Conservation (phyloP, 2,888 invertebrate species). For the Blastobasis adustella region DNA sequence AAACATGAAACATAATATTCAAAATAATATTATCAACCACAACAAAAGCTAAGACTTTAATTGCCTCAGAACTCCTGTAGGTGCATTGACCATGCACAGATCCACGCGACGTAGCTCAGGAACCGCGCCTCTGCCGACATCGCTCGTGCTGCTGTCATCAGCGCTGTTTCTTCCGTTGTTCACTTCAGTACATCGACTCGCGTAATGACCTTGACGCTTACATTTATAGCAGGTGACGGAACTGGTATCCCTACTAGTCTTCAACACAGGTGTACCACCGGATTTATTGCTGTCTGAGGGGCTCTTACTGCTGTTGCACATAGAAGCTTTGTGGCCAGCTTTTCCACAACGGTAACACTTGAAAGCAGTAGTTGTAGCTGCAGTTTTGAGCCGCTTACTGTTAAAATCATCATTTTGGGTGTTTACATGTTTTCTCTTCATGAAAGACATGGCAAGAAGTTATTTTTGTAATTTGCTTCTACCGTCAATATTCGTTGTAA, state of each 20-base stretch:
- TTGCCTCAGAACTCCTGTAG: background rate
- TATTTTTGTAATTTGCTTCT: background rate
- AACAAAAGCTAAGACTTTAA: constrained; percentile 3
- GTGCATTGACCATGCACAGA: background rate
- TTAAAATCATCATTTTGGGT: background rate
- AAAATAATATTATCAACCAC: background rate
- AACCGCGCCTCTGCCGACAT: background rate
- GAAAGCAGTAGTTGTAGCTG: background rate
- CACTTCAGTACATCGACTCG: background rate
- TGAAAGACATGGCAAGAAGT: background rate
- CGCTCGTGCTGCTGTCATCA: background rate
- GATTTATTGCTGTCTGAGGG: no score
- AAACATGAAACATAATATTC: constrained; percentile 8
- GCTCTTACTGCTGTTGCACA: background rate
- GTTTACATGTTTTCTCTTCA: background rate
- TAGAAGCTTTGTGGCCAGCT: background rate
- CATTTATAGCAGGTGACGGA: background rate
- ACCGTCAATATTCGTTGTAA: background rate
- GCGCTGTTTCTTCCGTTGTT: background rate
- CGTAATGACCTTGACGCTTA: background rate
- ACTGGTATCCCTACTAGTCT: background rate
- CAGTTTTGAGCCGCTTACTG: background rate
- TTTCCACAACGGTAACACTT: background rate
- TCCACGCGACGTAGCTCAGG: background rate
- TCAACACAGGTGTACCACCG: no score